Base-by-base conservation (phyloP, 2,113 vertebrate species). In the Corythoichthys haematopterus region DNA sequence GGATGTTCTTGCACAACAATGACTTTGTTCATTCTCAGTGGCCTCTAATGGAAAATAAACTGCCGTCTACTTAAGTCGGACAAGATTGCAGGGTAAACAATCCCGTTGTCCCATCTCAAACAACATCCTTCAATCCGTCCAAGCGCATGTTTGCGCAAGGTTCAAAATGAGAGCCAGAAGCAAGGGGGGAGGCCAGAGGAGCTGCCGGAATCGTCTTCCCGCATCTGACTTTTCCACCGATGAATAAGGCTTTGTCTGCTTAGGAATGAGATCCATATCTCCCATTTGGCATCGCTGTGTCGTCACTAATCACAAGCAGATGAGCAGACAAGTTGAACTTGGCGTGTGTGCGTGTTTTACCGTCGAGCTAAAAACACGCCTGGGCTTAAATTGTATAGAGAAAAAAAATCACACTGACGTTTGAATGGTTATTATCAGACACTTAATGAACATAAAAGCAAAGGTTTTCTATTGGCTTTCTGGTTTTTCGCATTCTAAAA, bases 221-320 rank as follows among this genome's bases (percentile, higher is more conserved):
- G 85, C 85, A 89, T 87, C 80, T 84, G 77, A 83, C 77, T 66
- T 76, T 78, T 81, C 78, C 82, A 80, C 82, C 85, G 83, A 83
- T 90, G 89, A 91, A 92, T 90, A 79, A 90, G 84, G 79, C 88
- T 90, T 90, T 91, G 88, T 90, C 85, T 87, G 74, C 69, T 36
- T 76, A 82, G 85, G 75, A 87, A 88, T 82, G 78, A 90, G 89
- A 89, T 90, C 88, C 85, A 88, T 88, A 88, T 89, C 86, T 83
- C 65, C 83, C 80, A 85, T 87, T 90, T 88, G 89, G 86, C 84
- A 86, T 83, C 12, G 62, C 81, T 84, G 82, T 82, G 84, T 86
- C 70, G 79, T 88, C 79, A 80, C 84, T 91, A 90, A 91, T 91
- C 85, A 84, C 69, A 88, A 90, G 79, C 90, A 92, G 88, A 89